phyloP scores from a whole-genome alignment of 1,140 invertebrate genomes.

The fruit fly (Drosophila melanogaster) region Release_6_plus_ISO1_MT NT_037436.4:16546001-16546500 shows the following conservation, averaged over 20 bases:
- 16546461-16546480: conserved; percentile 44
- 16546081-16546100: conserved; percentile 51
- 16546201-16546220: conserved; percentile 50
- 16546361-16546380: conserved; percentile 37
- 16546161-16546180: neutral
- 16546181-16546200: conserved; percentile 55
- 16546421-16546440: conserved; percentile 19
- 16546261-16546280: conserved; percentile 72
- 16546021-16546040: neutral
- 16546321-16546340: conserved; percentile 34
- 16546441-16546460: conserved; percentile 15
- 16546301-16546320: conserved; percentile 17
- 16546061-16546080: conserved; percentile 35
- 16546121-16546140: conserved; percentile 43
- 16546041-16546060: conserved; percentile 34
- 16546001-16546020: conserved; percentile 9
- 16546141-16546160: conserved; percentile 15
- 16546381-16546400: conserved; percentile 13
- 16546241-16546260: conserved; percentile 66
- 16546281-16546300: conserved; percentile 27
- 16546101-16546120: conserved; percentile 54
- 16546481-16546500: conserved; percentile 64
- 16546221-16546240: conserved; percentile 28
- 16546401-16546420: conserved; percentile 6
- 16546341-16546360: conserved; percentile 51